Percentiles rank a stretch among this genome's conserved stretches.
These are phyloP conservation scores for Hybos culiciformis DNA, from an alignment of 2,888 invertebrate species.

Conservation along the genomic window DNA sequence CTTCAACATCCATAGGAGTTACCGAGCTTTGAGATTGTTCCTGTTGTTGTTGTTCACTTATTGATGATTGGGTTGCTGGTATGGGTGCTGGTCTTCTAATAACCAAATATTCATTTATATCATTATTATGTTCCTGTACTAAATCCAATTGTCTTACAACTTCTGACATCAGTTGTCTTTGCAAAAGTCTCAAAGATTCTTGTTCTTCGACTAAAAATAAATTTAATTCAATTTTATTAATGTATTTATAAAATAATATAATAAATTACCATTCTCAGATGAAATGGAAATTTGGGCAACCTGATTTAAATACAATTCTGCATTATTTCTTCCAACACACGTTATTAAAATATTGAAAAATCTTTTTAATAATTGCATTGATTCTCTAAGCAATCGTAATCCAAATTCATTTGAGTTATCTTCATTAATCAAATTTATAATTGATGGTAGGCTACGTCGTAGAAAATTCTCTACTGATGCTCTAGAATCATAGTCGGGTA, in stretches of 20 bases:
- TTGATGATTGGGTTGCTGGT: too few species aligned
- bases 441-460: constrained; percentile 23
- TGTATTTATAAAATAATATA: not conserved
- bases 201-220: constrained; percentile 10
- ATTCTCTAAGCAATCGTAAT: constrained; percentile 23
- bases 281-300: constrained; percentile 22
- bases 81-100: constrained; percentile 14
- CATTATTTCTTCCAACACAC: constrained; percentile 29
- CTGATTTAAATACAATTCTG: constrained; percentile 29
- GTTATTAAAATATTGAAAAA: constrained; percentile 29
- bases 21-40: not conserved
- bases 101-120: constrained; percentile 17
- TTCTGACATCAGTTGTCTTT: constrained; percentile 10
- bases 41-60: not conserved
- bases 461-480: constrained; percentile 31
- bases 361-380: constrained; percentile 25
- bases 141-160: constrained; percentile 11
- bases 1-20: constrained; percentile 41
- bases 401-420: constrained; percentile 24
- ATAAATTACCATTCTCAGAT: not conserved
- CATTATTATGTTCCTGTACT: constrained; percentile 10
- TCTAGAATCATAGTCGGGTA: constrained; percentile 28
- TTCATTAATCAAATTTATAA: constrained; percentile 24
- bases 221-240: not conserved
- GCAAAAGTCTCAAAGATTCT: constrained; percentile 8